phyloP scores from a whole-genome alignment of 1,140 invertebrate genomes.

The Zaprionus taronus region DNA sequence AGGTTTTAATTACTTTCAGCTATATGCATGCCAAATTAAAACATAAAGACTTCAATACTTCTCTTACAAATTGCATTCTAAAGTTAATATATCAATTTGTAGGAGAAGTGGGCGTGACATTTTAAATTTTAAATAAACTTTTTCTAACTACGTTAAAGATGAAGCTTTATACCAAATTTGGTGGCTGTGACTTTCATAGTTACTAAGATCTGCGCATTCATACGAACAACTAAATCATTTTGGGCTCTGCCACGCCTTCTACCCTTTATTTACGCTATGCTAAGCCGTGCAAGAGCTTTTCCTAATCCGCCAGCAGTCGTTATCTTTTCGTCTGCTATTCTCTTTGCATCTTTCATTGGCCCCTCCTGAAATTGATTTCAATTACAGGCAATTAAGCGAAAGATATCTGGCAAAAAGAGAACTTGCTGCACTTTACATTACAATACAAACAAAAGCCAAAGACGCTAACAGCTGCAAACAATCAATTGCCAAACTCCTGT shows the following conservation, averaged over 20 bases:
- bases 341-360: neutral
- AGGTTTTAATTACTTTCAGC: neutral
- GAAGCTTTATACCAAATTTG: neutral
- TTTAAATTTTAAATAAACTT: too few relatives aligned
- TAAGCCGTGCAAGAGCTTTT: too few relatives aligned
- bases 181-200: neutral
- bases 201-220: neutral
- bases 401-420: slow-evolving; percentile 4
- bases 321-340: too few relatives aligned
- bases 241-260: too few relatives aligned
- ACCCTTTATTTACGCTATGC: too few relatives aligned
- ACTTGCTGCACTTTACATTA: neutral
- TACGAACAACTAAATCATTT: too few relatives aligned
- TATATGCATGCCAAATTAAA: neutral
- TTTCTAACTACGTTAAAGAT: too few relatives aligned
- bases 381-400: slow-evolving; percentile 72
- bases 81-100: too few relatives aligned
- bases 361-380: slow-evolving; percentile 51
- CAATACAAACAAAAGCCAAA: slow-evolving; percentile 20
- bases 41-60: too few relatives aligned
- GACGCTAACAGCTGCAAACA: slow-evolving; percentile 39
- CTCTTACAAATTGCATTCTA: too few relatives aligned
- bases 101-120: too few relatives aligned
- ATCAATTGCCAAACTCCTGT: slow-evolving; percentile 22
- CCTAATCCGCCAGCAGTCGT: neutral